Conservation (phyloP, 2,888 invertebrate species). For the Metacarcinus magister region DNA sequence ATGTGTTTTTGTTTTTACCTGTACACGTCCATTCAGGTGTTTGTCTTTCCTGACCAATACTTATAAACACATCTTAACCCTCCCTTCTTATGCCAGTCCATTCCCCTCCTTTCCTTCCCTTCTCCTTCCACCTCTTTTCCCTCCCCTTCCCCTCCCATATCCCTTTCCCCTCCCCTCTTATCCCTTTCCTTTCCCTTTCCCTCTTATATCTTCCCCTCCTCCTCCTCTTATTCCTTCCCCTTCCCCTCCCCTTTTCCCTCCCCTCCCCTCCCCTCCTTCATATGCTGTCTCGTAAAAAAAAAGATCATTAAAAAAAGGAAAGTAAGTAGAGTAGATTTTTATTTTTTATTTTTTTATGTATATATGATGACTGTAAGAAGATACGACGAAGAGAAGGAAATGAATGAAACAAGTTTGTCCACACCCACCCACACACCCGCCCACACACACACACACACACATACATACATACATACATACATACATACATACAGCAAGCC, state of each 20-base stretch:
- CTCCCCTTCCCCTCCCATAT: neutral
- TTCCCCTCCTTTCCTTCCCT: too few relatives aligned
- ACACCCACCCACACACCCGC: neutral
- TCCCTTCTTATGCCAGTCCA: too few relatives aligned
- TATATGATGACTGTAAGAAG: neutral
- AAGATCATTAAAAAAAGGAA: neutral
- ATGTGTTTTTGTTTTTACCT: too few relatives aligned
- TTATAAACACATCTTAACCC: too few relatives aligned
- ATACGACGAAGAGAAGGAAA: neutral
- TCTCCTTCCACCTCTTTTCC: neutral
- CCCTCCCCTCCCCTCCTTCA: neutral
- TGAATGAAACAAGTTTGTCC: neutral
- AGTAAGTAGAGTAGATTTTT: neutral
- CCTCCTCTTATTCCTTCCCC: neutral
- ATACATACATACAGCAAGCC: neutral
- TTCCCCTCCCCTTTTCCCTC: neutral
- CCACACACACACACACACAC: neutral
- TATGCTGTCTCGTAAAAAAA: neutral
- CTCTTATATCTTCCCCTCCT: neutral
- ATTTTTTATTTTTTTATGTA: neutral
- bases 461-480: conserved; percentile 10
- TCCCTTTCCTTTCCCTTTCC: neutral
- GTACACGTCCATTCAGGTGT: too few relatives aligned
- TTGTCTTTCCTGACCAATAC: too few relatives aligned
- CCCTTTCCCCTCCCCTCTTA: neutral